A percentile compares a stretch with the other conserved stretches of the same genome.
These are phyloP conservation scores for Pantherophis alleghaniensis DNA, from an alignment of 2,797 vertebrate species.

Conservation along the genomic window DNA sequence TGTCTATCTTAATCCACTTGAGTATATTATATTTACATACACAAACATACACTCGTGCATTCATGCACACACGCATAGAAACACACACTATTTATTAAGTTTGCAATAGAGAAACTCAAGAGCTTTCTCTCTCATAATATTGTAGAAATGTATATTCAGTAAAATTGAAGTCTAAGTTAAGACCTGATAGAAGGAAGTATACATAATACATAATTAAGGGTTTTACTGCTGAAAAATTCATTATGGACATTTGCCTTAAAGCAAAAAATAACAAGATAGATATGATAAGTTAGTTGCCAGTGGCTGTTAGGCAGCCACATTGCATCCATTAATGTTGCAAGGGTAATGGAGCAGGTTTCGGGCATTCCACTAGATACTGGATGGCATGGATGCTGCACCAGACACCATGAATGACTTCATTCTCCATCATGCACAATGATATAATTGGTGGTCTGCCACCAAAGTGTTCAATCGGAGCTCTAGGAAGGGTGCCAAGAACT, in stretches of 20 bases:
- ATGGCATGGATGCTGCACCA: background rate
- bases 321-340: background rate
- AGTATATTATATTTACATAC: background rate
- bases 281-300: background rate
- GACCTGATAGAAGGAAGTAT: background rate
- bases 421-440: background rate
- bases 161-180: background rate
- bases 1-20: background rate
- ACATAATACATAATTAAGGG: background rate
- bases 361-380: background rate
- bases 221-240: background rate
- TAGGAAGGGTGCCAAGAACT: background rate
- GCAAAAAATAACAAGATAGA: background rate
- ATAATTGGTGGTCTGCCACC: background rate
- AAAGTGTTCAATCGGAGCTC: background rate
- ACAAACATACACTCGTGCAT: background rate
- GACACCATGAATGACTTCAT: background rate
- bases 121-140: background rate
- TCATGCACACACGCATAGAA: background rate
- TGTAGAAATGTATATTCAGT: background rate
- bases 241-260: background rate
- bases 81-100: background rate
- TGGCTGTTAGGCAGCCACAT: background rate
- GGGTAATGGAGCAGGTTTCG: background rate
- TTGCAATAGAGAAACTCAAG: background rate